Conservation (phyloP, 2,888 invertebrate species). For the Aromia moschata region DNA sequence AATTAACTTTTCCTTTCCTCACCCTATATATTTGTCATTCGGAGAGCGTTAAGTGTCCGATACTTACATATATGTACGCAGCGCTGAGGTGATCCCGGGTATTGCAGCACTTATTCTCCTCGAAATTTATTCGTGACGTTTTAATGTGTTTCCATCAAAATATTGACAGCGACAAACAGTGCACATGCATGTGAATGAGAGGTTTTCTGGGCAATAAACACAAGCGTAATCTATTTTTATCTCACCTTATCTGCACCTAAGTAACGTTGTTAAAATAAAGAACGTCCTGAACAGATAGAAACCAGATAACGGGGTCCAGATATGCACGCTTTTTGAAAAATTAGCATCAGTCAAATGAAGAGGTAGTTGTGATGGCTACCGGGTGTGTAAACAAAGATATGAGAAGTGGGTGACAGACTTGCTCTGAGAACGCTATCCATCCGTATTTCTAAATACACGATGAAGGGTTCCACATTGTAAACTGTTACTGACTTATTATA, state of each 20-base stretch:
- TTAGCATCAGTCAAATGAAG: slow-evolving; percentile 39
- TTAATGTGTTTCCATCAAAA: slow-evolving; percentile 29
- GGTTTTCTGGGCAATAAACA: slow-evolving; percentile 15
- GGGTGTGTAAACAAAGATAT: slow-evolving; percentile 49
- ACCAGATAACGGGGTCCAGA: slow-evolving; percentile 28
- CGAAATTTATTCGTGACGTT: slow-evolving; percentile 29
- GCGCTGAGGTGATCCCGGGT: slow-evolving; percentile 6
- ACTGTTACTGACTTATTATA: slow-evolving; percentile 57
- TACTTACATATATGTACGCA: no score
- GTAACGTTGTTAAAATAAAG: slow-evolving; percentile 30
- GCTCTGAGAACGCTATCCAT: slow-evolving; percentile 37
- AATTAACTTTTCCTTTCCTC: neutral
- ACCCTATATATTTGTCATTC: neutral
- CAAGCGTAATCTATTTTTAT: slow-evolving; percentile 35
- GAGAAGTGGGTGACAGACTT: slow-evolving; percentile 53
- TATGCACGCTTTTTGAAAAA: slow-evolving; percentile 37
- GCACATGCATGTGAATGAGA: slow-evolving; percentile 27
- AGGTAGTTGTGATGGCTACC: slow-evolving; percentile 41
- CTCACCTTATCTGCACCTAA: slow-evolving; percentile 37
- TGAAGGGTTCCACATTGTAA: slow-evolving; percentile 53
- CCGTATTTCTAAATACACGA: slow-evolving; percentile 42
- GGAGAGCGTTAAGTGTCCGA: neutral
- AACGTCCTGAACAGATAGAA: slow-evolving; percentile 31
- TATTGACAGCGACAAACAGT: slow-evolving; percentile 30
- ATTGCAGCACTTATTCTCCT: neutral